Percentiles rank a stretch among this genome's conserved stretches.
These are phyloP conservation scores for Physocephala rufipes DNA, from an alignment of 2,888 invertebrate genomes.

Conservation along the genomic window DNA sequence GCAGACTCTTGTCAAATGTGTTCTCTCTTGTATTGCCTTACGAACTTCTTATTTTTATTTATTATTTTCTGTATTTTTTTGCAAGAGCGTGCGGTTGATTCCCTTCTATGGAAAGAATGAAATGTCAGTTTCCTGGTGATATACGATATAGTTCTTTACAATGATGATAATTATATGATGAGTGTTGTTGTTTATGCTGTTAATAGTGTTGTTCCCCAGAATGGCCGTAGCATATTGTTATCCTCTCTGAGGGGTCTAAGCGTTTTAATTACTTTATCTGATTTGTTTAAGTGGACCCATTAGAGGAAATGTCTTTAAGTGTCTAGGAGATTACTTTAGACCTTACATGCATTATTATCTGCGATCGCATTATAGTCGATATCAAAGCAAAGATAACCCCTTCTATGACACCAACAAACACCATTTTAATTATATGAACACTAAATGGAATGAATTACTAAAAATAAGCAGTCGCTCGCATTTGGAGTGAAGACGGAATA, in stretches of 20 bases:
- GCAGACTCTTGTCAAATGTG: neutral
- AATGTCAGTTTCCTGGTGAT: neutral
- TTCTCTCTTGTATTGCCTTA: neutral
- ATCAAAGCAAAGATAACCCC: too few relatives aligned
- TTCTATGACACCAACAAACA: too few relatives aligned
- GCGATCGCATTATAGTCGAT: too few relatives aligned
- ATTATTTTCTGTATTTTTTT: neutral
- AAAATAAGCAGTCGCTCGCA: too few relatives aligned
- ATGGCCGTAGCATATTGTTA: neutral
- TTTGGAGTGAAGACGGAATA: too few relatives aligned
- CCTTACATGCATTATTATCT: too few relatives aligned
- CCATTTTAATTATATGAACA: too few relatives aligned
- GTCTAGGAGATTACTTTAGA: too few relatives aligned
- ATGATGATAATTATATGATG: neutral
- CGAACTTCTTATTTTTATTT: neutral
- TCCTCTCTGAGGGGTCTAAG: neutral
- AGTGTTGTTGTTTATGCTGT: neutral
- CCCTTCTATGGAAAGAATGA: neutral
- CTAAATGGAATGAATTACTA: too few relatives aligned
- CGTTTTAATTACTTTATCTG: conserved; percentile 27
- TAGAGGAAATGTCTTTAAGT: neutral
- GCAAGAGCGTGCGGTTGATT: neutral
- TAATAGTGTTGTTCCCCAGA: conserved; percentile 17
- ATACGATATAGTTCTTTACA: conserved; percentile 1
- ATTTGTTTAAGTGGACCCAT: conserved; percentile 21